These are phyloP conservation scores for Erynnis tages DNA, from an alignment of 2,888 invertebrate genomes.

Conservation along the genomic window DNA sequence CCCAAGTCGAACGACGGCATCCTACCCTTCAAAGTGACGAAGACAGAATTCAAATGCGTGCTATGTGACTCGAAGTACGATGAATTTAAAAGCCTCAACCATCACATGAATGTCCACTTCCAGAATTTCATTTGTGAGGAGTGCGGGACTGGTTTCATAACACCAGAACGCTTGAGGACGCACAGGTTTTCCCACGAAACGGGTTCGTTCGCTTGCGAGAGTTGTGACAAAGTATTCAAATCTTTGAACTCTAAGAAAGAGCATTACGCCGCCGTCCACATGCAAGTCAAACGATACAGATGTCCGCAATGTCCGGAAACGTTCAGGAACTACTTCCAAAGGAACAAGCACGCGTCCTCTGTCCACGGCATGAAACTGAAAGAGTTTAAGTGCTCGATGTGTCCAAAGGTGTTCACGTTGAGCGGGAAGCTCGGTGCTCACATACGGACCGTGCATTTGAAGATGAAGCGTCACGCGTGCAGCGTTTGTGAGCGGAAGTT, in stretches of 20 bases:
- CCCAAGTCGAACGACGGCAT: slow-evolving; percentile 52
- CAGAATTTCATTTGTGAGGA: slow-evolving; percentile 72
- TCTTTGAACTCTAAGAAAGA: slow-evolving; percentile 70
- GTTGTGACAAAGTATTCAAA: slow-evolving; percentile 73
- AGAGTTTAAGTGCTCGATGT: slow-evolving; percentile 66
- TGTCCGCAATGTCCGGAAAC: slow-evolving; percentile 67
- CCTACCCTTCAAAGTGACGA: slow-evolving; percentile 58
- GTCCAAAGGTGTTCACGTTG: slow-evolving; percentile 61
- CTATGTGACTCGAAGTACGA: slow-evolving; percentile 55
- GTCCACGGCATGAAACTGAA: slow-evolving; percentile 65
- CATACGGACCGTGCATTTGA: slow-evolving; percentile 66
- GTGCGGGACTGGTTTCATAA: slow-evolving; percentile 68
- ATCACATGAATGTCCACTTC: slow-evolving; percentile 74
- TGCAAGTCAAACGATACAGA: slow-evolving; percentile 64
- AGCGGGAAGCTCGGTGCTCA: slow-evolving; percentile 68
- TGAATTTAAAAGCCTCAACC: slow-evolving; percentile 64
- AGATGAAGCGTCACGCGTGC: slow-evolving; percentile 67
- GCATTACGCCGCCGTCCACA: slow-evolving; percentile 74
- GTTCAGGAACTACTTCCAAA: slow-evolving; percentile 69
- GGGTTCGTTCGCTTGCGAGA: slow-evolving; percentile 64
- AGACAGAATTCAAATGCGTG: slow-evolving; percentile 54
- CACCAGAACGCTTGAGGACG: slow-evolving; percentile 59
- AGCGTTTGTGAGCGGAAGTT: slow-evolving; percentile 78
- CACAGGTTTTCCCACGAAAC: slow-evolving; percentile 65
- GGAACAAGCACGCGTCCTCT: slow-evolving; percentile 63